Base-by-base conservation (phyloP, 2,888 invertebrate species). In the Cryptosula pallasiana region DNA sequence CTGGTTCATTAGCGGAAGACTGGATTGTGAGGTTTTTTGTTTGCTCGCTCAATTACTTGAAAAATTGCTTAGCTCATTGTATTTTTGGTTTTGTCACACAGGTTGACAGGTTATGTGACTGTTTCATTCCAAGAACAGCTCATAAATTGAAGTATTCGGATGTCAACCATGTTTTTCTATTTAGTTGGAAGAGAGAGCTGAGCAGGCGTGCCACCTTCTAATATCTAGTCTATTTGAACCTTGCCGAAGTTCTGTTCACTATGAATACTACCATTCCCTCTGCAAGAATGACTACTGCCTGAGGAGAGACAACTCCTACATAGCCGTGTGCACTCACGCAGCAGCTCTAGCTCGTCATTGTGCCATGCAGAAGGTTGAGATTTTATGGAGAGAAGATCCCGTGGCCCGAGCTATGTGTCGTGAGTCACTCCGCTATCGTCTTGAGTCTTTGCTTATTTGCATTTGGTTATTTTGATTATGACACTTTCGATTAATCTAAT, bases 301-400 rank as follows among this genome's bases (percentile, higher is more conserved):
- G 63, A 27, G 63, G 32, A 27, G 63, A n/a, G 63, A 63, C n/a
- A n/a, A 5, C 27, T 63, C 63, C 35, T 45, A 32, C 63, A 63
- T 35, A 70, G 55, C 74, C 5, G 69, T 92, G 74, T 94, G 94
- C 80, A 91, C 93, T 20, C 88, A 90, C 35, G 84, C 94, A 25
- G 89, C 92, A 0, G 89, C 91, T 73, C 93, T 93, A 84, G 92
- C 91, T 9, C 88, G 89, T 76, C 90, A 90, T 75, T 94, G 94
- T 82, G 89, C 91, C 54, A 85, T 88, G 34, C 88, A 89, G 72
- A 91, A 91, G 0, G 87, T 91, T 0, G 86, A 88, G 72, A 87
- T 93, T 20, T 89, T 90, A 73, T 94, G 94, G 93, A 87, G 92
- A 27, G 71, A 89, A 76, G 87, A 90, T 55, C 71, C 34, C 23